These are phyloP conservation scores for Morpho achilles DNA, from an alignment of 2,888 invertebrate genomes.

Conservation along the genomic window DNA sequence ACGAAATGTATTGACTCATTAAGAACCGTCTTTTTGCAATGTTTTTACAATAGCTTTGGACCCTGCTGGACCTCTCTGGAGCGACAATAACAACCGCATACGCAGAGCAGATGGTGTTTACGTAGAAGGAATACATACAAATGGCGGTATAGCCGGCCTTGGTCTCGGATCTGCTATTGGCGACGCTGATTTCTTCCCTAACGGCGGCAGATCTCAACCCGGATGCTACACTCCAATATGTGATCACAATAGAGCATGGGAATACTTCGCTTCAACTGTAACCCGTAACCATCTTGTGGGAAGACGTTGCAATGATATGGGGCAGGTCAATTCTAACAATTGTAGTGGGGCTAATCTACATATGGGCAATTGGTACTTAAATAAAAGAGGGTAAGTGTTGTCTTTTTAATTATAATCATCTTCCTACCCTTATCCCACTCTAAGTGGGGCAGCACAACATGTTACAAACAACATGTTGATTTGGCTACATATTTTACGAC, in stretches of 20 bases:
- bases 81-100: conserved; percentile 39
- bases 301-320: conserved; percentile 32
- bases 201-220: conserved; percentile 61
- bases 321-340: conserved; percentile 36
- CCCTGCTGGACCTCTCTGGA: conserved; percentile 62
- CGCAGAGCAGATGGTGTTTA: conserved; percentile 46
- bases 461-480: no score
- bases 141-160: conserved; percentile 43
- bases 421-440: no score
- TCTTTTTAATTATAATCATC: no score
- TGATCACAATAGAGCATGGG: conserved; percentile 49
- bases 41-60: conserved; percentile 47
- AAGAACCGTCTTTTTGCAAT: neutral
- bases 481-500: no score
- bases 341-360: conserved; percentile 38
- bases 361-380: conserved; percentile 47
- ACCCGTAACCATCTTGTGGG: conserved; percentile 43
- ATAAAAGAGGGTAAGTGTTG: conserved; percentile 43
- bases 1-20: no score
- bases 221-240: conserved; percentile 44
- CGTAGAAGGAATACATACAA: conserved; percentile 66
- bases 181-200: conserved; percentile 79
- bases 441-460: no score
- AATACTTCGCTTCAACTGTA: conserved; percentile 43
- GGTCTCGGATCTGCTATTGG: conserved; percentile 43